phyloP scores from a whole-genome alignment of 1,140 invertebrate species.

The Pararge aegeria region DNA sequence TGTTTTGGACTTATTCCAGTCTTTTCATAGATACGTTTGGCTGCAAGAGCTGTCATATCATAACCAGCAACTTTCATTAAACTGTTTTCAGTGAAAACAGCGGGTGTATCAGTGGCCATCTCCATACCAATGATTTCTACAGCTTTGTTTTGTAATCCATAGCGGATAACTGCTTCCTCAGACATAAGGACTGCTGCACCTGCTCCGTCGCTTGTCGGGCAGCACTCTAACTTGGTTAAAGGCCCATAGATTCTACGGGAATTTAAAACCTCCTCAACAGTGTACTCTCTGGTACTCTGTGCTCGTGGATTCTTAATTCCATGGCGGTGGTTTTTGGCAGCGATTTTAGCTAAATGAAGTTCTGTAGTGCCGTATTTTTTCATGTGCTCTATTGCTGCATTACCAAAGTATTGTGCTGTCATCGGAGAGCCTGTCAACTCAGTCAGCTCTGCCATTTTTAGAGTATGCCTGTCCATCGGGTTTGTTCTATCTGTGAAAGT shows the following conservation, averaged over 20 bases:
- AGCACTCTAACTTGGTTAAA: constrained; percentile 97
- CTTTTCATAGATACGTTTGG: constrained; percentile 89
- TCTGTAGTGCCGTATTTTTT: constrained; percentile 96
- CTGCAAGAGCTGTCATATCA: constrained; percentile 96
- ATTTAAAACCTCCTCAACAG: constrained; percentile 92
- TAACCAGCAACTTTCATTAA: constrained; percentile 96
- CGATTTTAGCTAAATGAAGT: constrained; percentile 98
- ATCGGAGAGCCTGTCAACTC: constrained; percentile 91
- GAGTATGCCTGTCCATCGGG: constrained; percentile 96
- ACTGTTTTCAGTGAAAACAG: constrained; percentile 91
- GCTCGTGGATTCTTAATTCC: constrained; percentile 97
- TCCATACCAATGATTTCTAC: constrained; percentile 98
- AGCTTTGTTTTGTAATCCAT: constrained; percentile 91
- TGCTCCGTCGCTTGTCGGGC: constrained; percentile 97
- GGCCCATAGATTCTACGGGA: constrained; percentile 93
- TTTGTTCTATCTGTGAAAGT: constrained; percentile 94
- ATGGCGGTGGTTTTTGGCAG: constrained; percentile 98
- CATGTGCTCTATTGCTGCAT: constrained; percentile 98
- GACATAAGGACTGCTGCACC: constrained; percentile 95
- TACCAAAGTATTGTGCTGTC: constrained; percentile 97
- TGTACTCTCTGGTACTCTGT: constrained; percentile 95
- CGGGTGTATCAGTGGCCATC: constrained; percentile 95
- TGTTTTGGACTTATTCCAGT: constrained; percentile 88
- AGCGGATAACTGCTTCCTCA: constrained; percentile 92
- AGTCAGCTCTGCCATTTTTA: constrained; percentile 89